These are phyloP conservation scores for Gambelia wislizenii DNA, from an alignment of 2,797 vertebrate genomes.

Conservation along the genomic window DNA sequence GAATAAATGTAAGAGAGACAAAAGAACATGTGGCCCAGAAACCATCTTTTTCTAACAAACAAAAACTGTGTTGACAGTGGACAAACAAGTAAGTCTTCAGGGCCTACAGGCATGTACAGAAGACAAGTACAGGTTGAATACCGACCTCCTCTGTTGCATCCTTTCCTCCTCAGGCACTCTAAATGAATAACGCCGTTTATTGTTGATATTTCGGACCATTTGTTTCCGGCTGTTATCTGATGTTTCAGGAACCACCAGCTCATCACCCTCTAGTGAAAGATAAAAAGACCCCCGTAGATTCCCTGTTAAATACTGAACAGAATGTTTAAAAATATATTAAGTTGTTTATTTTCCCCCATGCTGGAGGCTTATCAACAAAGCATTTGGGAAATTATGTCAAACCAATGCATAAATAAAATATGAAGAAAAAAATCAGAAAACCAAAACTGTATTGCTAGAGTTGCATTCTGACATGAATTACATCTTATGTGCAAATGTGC, in stretches of 20 bases:
- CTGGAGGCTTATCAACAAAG: background rate
- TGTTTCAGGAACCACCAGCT: conserved; percentile 96
- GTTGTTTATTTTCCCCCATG: background rate
- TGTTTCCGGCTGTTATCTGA: conserved; percentile 98
- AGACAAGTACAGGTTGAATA: conserved; percentile 53
- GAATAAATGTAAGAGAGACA: conserved; percentile 42
- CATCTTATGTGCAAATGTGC: background rate
- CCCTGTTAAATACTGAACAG: background rate
- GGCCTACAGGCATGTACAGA: conserved; percentile 46
- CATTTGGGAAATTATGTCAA: background rate
- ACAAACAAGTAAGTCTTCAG: conserved; percentile 40
- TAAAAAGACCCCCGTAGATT: background rate
- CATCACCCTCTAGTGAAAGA: conserved; percentile 90
- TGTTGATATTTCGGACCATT: conserved; percentile 97
- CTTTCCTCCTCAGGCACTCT: conserved; percentile 95
- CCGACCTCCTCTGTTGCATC: conserved; percentile 93
- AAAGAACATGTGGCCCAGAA: conserved; percentile 29
- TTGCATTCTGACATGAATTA: background rate
- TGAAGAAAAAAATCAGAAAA: background rate
- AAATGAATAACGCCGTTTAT: conserved; percentile 97
- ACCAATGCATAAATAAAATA: background rate
- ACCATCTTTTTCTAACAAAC: conserved; percentile 34
- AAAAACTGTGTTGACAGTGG: background rate
- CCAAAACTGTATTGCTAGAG: background rate
- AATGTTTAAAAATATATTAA: background rate